Evolutionary conservation across 1,140 invertebrate species (phyloP).

Genomic region (Helicoverpa zea): DNA sequence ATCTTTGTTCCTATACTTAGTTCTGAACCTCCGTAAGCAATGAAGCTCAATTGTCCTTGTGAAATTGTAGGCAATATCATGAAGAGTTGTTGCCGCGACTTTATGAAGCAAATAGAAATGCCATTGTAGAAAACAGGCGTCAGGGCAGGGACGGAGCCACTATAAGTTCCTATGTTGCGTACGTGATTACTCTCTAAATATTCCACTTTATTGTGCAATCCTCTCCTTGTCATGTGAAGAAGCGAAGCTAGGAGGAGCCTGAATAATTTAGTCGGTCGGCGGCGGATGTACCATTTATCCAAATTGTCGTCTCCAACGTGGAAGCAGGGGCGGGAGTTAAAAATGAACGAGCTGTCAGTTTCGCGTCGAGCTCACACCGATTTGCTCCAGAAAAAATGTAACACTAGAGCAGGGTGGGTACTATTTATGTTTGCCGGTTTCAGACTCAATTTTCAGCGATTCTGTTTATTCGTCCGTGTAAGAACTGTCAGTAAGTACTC

Average conservation of each 20-base stretch:
- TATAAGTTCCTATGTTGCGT: constrained; percentile 66
- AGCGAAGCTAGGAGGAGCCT: constrained; percentile 67
- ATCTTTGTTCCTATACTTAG: too few species aligned
- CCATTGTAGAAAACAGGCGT: constrained; percentile 59
- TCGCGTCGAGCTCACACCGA: constrained; percentile 61
- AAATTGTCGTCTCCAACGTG: constrained; percentile 74
- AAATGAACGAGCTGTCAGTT: constrained; percentile 77
- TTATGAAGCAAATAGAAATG: constrained; percentile 64
- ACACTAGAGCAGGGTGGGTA: constrained; percentile 47
- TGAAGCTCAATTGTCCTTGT: too few species aligned
- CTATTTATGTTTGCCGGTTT: constrained; percentile 57
- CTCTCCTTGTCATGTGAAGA: constrained; percentile 77
- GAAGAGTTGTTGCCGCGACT: constrained; percentile 39
- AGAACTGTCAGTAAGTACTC: constrained; percentile 6
- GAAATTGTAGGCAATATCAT: constrained; percentile 55
- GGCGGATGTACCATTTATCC: constrained; percentile 80
- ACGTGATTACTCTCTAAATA: constrained; percentile 82
- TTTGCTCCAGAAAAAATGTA: constrained; percentile 63
- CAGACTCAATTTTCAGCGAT: constrained; percentile 51
- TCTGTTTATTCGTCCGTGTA: constrained; percentile 14
- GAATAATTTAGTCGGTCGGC: constrained; percentile 79
- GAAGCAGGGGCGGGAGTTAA: constrained; percentile 69
- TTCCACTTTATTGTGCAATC: constrained; percentile 81
- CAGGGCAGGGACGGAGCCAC: constrained; percentile 57
- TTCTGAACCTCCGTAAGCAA: too few species aligned